Conservation (phyloP, 2,113 vertebrate genomes). For the sheep (Ovis aries) region DNA sequence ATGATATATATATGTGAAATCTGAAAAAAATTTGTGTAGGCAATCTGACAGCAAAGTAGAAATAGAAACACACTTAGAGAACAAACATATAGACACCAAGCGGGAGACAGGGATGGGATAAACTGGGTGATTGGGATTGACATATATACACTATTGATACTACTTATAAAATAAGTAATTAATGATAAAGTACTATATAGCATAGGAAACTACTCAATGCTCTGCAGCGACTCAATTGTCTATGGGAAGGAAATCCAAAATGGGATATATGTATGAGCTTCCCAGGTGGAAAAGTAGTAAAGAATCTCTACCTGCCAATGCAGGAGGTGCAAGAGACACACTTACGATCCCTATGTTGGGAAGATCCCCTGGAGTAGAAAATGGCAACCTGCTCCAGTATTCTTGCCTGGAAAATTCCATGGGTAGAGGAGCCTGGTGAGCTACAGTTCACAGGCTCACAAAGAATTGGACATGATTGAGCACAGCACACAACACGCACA, state of each 20-base stretch:
- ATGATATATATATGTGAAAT: background rate
- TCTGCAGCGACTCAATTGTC: fast-evolving
- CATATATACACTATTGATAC: background rate
- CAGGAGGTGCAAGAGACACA: background rate
- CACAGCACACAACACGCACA: background rate
- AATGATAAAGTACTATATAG: background rate
- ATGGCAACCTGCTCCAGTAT: background rate
- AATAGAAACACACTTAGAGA: background rate
- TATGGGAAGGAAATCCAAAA: background rate
- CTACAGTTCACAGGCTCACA: background rate
- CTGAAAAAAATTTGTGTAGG: background rate
- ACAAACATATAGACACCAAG: background rate
- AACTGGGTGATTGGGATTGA: background rate
- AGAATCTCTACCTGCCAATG: background rate
- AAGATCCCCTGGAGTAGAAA: background rate
- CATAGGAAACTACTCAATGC: background rate
- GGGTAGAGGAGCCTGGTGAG: background rate
- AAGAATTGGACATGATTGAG: background rate
- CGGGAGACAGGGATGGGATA: background rate
- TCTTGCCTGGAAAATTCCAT: background rate
- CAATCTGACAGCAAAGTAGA: background rate
- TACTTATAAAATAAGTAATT: background rate
- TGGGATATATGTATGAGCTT: background rate
- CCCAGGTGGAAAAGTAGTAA: background rate
- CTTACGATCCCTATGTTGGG: background rate